These are phyloP conservation scores for Trissoscelio sp. DNA, from an alignment of 2,888 invertebrate species.

Conservation along the genomic window DNA sequence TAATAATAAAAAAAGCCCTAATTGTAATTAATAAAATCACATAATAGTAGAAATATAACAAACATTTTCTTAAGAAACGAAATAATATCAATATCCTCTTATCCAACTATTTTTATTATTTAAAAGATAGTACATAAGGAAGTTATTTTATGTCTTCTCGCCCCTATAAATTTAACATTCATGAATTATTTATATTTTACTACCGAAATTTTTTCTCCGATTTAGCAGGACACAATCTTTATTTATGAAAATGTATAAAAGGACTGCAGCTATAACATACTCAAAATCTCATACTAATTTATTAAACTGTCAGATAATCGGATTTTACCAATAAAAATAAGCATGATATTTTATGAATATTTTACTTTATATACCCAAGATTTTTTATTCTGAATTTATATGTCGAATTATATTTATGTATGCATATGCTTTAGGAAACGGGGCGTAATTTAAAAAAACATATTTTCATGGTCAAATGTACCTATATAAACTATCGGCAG, in stretches of 20 bases:
- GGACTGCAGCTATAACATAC: not conserved
- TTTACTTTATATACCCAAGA: too few relatives aligned
- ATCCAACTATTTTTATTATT: not conserved
- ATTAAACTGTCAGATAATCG: slow-evolving; percentile 8
- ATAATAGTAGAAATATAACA: too few relatives aligned
- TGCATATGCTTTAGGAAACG: not conserved
- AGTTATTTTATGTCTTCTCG: not conserved
- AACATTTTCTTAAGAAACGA: too few relatives aligned
- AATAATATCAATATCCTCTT: not conserved
- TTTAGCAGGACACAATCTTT: not conserved
- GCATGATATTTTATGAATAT: not conserved
- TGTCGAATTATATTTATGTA: too few relatives aligned
- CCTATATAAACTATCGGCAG: not conserved
- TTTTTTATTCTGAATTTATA: too few relatives aligned
- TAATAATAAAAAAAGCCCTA: too few relatives aligned
- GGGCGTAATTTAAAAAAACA: not conserved
- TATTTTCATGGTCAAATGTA: slow-evolving; percentile 14
- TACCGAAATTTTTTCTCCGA: not conserved
- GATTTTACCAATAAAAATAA: slow-evolving; percentile 2
- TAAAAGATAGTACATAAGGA: not conserved
- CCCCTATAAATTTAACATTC: slow-evolving; percentile 12
- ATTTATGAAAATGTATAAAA: not conserved
- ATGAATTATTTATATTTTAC: slow-evolving; percentile 18
- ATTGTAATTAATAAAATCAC: too few relatives aligned
- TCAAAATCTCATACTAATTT: slow-evolving; percentile 1